Base-by-base conservation (phyloP, 35 echinoderm and acorn worm species). In the Patiria miniata region DNA sequence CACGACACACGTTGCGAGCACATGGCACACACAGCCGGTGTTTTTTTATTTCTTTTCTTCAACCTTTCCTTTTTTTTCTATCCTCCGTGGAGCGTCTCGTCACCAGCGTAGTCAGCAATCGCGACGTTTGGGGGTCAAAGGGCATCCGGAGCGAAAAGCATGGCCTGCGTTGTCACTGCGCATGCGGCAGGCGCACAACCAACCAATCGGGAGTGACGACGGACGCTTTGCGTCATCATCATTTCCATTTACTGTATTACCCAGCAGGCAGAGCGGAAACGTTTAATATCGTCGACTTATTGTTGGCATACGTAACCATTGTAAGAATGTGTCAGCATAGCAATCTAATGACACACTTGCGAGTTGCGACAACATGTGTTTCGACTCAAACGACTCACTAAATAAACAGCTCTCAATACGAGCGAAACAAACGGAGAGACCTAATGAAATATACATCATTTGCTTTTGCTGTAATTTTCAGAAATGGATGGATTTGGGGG, bases 51-150 rank as follows among this genome's bases (percentile, higher is more conserved):
- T 0, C 65, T 4, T 23, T 2, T 22, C 14, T 23, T 73, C n/a
- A n/a, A n/a, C 29, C 65, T 9, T 22, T 0, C 65, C 3, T 23
- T 2, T 22, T 8, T 23, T 73, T 34, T 23, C 34, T 34, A 26
- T 34, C 65, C 65, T 73, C 29, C 65, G 26, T 30, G 57, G 23
- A 73, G 65, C 65, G 65, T 73, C 65, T 23, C 65, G 65, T 73
- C 65, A 73, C 65, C 65, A 73, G 65, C 65, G 65, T 32, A 73
- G 65, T 73, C 65, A 73, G 65, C 65, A 73, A 23, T 73, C 65
- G 65, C 65, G 65, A 73, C 65, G 65, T 73, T 6, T 6, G 65
- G 65, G 65, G 65, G 18, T 73, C 65, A 73, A 30, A 73, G 65
- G 65, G 22, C 65, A 73, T 22, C 18, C 8, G 26, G 65, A 73